A percentile compares a stretch with the other conserved stretches of the same genome.
Evolutionary conservation across 2,113 vertebrate genomes (phyloP).

Genomic region (Ivindomyrus marchei): DNA sequence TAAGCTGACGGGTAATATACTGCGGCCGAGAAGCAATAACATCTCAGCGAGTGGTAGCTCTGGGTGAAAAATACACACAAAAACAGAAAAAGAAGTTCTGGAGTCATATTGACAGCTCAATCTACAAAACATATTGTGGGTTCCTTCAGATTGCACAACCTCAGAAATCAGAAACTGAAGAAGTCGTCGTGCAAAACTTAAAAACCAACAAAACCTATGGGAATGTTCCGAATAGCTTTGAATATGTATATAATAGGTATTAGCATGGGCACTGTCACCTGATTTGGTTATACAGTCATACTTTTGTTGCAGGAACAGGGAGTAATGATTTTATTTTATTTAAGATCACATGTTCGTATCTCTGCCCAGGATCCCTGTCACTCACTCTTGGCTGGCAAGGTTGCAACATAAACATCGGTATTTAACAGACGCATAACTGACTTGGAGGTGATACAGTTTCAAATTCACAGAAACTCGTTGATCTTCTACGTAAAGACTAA

Average conservation of each 20-base stretch:
- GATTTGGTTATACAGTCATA: neutral
- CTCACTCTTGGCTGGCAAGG: neutral
- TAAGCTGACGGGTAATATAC: neutral
- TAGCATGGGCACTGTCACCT: neutral
- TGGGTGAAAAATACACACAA: neutral
- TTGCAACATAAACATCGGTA: constrained; percentile 1
- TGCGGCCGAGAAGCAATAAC: neutral
- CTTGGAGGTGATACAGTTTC: neutral
- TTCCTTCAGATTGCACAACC: neutral
- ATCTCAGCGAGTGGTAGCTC: neutral
- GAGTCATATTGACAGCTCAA: neutral
- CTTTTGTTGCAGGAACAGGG: neutral
- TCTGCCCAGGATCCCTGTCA: neutral
- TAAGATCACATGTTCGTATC: neutral
- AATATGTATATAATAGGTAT: neutral
- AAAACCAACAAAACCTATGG: neutral
- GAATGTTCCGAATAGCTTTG: neutral
- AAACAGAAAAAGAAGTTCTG: neutral
- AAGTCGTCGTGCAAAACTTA: neutral
- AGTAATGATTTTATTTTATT: neutral
- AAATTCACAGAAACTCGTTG: neutral
- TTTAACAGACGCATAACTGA: neutral
- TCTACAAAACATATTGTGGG: neutral
- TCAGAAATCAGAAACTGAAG: neutral
- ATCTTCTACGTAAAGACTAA: neutral